A percentile compares a stretch with the other conserved stretches of the same genome.
Evolutionary conservation across 2,113 vertebrate genomes (phyloP).

Genomic region (Aspidoscelis tigris): DNA sequence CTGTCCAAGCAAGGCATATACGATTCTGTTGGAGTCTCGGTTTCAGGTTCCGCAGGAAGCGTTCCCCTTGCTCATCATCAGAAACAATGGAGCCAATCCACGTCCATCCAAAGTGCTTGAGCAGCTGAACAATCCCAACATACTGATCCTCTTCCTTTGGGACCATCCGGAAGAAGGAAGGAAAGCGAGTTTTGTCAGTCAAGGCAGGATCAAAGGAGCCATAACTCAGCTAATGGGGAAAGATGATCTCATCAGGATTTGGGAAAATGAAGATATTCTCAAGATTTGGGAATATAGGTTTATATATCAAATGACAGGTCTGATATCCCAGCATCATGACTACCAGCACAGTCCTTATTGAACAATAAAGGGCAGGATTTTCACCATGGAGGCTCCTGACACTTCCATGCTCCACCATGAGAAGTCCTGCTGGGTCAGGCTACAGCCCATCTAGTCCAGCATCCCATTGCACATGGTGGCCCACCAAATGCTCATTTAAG

Average conservation of each 20-base stretch:
- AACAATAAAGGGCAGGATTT: too few relatives aligned
- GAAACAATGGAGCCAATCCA: conserved; percentile 8
- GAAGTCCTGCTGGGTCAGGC: too few relatives aligned
- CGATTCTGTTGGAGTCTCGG: not conserved
- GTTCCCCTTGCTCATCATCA: conserved; percentile 5
- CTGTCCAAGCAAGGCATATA: conserved; percentile 2
- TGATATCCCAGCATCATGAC: too few relatives aligned
- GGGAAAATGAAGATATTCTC: not conserved
- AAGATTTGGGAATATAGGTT: too few relatives aligned
- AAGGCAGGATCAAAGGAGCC: not conserved
- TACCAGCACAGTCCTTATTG: too few relatives aligned
- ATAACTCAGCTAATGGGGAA: not conserved
- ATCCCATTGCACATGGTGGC: too few relatives aligned
- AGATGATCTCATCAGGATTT: not conserved
- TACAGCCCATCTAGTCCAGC: too few relatives aligned
- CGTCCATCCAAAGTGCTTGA: conserved; percentile 18
- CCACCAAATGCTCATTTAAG: too few relatives aligned
- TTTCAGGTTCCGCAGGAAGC: not conserved
- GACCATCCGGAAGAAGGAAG: conserved; percentile 7
- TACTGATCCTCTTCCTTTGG: not conserved
- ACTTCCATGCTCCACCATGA: too few relatives aligned
- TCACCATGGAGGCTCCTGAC: too few relatives aligned
- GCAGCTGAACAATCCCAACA: not conserved
- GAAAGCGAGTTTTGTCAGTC: not conserved
- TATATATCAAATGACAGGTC: too few relatives aligned